phyloP scores from a whole-genome alignment of 2,113 vertebrate species.

The Hirundichthys speculiger region DNA sequence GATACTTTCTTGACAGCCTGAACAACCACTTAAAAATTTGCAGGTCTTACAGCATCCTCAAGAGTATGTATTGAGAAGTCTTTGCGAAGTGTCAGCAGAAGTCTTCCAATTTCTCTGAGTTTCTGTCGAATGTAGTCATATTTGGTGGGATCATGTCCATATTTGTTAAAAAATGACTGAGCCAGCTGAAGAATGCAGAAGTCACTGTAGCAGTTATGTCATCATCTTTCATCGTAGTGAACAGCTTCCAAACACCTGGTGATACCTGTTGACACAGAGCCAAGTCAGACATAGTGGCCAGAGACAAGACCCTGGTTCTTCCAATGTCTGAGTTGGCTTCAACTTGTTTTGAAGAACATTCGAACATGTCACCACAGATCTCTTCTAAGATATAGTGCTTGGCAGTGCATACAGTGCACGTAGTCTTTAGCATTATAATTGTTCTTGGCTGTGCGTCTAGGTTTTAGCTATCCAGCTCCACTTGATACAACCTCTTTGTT shows the following conservation, averaged over 20 bases:
- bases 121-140: neutral
- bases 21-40: constrained; percentile 12
- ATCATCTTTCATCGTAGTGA: constrained; percentile 15
- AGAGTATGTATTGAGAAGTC: constrained; percentile 10
- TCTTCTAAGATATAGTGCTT: constrained; percentile 12
- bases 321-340: neutral
- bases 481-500: too few relatives aligned
- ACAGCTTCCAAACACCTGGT: constrained; percentile 5
- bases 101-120: constrained; percentile 7
- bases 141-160: constrained; percentile 2
- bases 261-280: constrained; percentile 19
- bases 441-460: too few relatives aligned
- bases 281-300: constrained; percentile 7
- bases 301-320: neutral
- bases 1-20: constrained; percentile 15
- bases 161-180: constrained; percentile 13
- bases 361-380: constrained; percentile 12
- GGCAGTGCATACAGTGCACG: too few relatives aligned
- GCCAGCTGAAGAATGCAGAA: constrained; percentile 13
- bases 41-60: constrained; percentile 18
- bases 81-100: neutral
- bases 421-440: too few relatives aligned
- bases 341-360: neutral
- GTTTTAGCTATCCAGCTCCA: too few relatives aligned
- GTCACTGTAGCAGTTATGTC: constrained; percentile 9